phyloP scores from a whole-genome alignment of 2,797 vertebrate species.

The Helarctos malayanus region DNA sequence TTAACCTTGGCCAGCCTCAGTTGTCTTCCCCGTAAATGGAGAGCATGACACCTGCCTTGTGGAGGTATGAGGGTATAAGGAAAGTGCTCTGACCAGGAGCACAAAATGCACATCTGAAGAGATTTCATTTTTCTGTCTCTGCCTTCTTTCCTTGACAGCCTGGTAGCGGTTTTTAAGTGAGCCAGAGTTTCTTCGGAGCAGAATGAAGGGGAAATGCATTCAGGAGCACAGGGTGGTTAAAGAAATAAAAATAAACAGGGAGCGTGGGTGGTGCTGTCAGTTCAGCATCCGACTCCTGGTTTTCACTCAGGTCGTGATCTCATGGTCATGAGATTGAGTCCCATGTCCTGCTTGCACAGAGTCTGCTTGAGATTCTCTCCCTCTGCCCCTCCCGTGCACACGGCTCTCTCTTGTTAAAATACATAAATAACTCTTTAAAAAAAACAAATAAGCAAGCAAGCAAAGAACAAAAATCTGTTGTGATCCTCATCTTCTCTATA shows the following conservation, averaged over 20 bases:
- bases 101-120: background rate
- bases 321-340: background rate
- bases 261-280: background rate
- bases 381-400: no score
- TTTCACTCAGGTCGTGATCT: background rate
- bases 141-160: background rate
- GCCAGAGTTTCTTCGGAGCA: background rate
- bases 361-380: no score
- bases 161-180: background rate
- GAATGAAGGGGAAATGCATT: background rate
- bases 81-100: background rate
- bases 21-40: background rate
- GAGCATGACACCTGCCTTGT: background rate
- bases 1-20: background rate
- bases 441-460: background rate
- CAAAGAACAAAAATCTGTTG: background rate
- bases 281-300: background rate
- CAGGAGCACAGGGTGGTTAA: background rate
- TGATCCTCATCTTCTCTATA: background rate
- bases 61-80: background rate
- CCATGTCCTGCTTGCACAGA: accelerated
- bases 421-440: background rate
- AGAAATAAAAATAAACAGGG: background rate
- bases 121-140: background rate
- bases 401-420: background rate